Base-by-base conservation (phyloP, 2,113 vertebrate species). In the Xenopus laevis region DNA sequence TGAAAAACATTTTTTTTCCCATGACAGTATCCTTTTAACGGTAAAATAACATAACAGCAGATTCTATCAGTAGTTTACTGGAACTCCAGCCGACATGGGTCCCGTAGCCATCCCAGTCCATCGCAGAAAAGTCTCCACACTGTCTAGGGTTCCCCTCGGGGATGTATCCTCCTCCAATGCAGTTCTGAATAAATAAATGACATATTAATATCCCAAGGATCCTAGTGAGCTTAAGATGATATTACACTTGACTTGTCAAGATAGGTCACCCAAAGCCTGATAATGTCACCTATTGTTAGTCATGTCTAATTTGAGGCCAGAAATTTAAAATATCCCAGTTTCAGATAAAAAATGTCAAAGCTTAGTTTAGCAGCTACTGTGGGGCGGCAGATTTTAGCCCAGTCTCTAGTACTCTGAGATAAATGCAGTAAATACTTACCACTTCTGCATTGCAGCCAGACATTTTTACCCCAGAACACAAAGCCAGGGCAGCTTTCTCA, bases 31-130 rank as follows among this genome's bases (percentile, higher is more conserved):
- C 23, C 23, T 4, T 27, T 27, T 47, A 79, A n/a, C 13, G 78
- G n/a, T 79, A 79, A 53, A 71, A 79, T 10, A 79, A 21, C n/a
- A 79, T n/a, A 20, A 79, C 23, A 3, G 64, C 4, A n/a, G 72
- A 23, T 0, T 79, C 72, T 7, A 67, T 5, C 4, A 78, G 10
- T 44, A 30, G 9, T 18, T 21, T 73, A 17, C 47, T 57, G 21
- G n/a, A 71, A 4, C 77, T 73, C 71, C 71, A 73, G 11, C 13
- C 50, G 0, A 4, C 63, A 33, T 69, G 65, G 4, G 59, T 47
- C 0, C 71, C 71, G 16, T 57, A 44, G 16, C 77, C 71, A 11
- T 45, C 10, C 77, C 71, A 73, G 8, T 69, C 77, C 1, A 73
- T 7, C 1, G 58, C 30, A 3, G 59, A 18, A 15, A 68, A 73